phyloP scores from a whole-genome alignment of 2,888 invertebrate species.

The Tethea ocularis region DNA sequence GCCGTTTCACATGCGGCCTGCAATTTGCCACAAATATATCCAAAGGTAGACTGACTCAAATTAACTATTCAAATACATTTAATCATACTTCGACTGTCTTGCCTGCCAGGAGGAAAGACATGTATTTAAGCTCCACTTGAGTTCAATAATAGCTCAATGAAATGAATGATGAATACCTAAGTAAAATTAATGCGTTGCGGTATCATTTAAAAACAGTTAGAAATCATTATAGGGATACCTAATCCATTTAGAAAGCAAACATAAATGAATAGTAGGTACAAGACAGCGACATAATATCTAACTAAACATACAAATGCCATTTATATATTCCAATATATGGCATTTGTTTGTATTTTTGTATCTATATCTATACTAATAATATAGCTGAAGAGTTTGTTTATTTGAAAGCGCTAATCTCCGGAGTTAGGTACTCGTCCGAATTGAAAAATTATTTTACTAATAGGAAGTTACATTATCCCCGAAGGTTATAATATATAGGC shows the following conservation, averaged over 20 bases:
- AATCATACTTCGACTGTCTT: constrained; percentile 13
- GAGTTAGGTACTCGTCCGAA: no score
- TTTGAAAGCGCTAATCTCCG: no score
- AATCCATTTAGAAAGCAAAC: not conserved
- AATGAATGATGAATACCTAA: not conserved
- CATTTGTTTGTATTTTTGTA: no score
- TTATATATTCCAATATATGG: no score
- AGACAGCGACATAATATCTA: no score
- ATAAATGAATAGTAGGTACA: no score
- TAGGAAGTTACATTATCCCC: no score
- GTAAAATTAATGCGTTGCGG: constrained; percentile 1
- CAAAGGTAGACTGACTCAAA: constrained; percentile 25
- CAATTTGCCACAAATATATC: constrained; percentile 27
- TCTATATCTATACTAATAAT: no score
- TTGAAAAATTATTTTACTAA: no score
- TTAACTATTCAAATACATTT: constrained; percentile 33
- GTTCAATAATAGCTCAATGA: not conserved
- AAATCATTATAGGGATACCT: not conserved
- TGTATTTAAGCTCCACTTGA: not conserved
- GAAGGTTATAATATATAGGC: no score
- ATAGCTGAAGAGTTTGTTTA: no score
- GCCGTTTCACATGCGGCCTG: constrained; percentile 33
- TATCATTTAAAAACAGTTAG: not conserved
- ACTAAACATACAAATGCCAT: no score
- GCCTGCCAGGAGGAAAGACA: constrained; percentile 6